Evolutionary conservation across 2,888 invertebrate genomes (phyloP), one percentile per base, ranked within the genome.

Genomic region (Caenorhabditis sp.): DNA sequence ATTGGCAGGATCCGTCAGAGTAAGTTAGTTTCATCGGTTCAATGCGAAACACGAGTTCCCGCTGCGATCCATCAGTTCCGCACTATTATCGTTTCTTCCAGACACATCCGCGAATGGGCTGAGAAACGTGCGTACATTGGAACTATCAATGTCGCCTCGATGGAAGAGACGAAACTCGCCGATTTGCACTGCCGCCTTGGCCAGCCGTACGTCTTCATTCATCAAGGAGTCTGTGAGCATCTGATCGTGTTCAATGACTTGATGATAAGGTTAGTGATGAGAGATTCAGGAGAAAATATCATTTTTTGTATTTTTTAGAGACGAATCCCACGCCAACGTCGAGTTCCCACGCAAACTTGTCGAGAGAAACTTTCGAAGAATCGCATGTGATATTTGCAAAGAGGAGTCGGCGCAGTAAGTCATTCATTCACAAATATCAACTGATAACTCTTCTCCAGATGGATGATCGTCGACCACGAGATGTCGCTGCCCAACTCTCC

Each of bases 201-300:
- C 0, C 94, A 94, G 90, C 95, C 95, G 0, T 95, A 95, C 94
- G 94, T 98, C 0, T 98, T 96, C 93, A 94, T 95, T 80, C 98
- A 98, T 93, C 96, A 96, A 92, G 97, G 96, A 9, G 94, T 95
- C 90, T 98, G 97, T 93, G 97, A 98, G 92, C 98, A 98, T 92
- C 92, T 97, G 1, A 94, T 97, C 89, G 94, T 95, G 0, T 95
- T 97, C 92, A 95, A 95, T 0, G 95, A 96, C 91, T 93, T 95
- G 0, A 95, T 94, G 1, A 37, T 85, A 15, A 68, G 83, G 86
- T 85, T 26, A 40, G 6, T 13, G 2, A 0, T 44, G 26, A n/a
- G n/a, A n/a, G n/a, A n/a, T n/a, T n/a, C n/a, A n/a, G n/a, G n/a
- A n/a, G n/a, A n/a, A n/a, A n/a, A n/a, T n/a, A n/a, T n/a, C n/a